Base-by-base conservation (phyloP, 2,888 invertebrate genomes). In the Parthenolecanium corni region DNA sequence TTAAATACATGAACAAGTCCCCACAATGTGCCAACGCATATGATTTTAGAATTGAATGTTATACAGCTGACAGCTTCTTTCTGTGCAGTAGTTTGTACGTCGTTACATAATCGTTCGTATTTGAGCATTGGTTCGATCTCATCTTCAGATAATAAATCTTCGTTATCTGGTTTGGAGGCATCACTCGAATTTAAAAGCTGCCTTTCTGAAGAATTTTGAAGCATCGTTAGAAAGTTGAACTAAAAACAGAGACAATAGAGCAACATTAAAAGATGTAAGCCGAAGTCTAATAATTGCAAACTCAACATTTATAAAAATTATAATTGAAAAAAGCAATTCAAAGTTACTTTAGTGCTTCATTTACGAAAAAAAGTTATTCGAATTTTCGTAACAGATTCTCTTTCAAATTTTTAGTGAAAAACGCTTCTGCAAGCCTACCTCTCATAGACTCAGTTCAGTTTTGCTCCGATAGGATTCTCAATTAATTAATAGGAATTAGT, bases 41-140 rank as follows among this genome's bases (percentile, higher is more conserved):
- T 62, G 71, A 88, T 88, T 78, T 94, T 94, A 9, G 91, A 82
- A 75, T 95, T 93, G 47, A 94, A 90, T 66, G 91, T 89, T 70
- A 94, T 86, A 73, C 93, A 94, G 72, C 90, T 93, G 56, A 91
- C 90, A 68, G 87, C 85, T 74, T 89, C 88, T 71, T 85, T 87
- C 71, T 84, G 79, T 36, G 96, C 76, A 69, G 95, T 92, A 70
- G 82, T 82, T 71, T 84, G 80, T 46, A 95, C 76, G 76, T 93
- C 93, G 76, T 94, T 93, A 36, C 80, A 82, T 73, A 96, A 82
- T 67, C 95, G 80, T 70, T 87, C 82, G 76, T 92, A 96, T 75
- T 94, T 94, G 61, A 96, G 78, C 75, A 89, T 89, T 0, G 96
- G 95, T 71, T 91, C 91, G 64, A 82, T 77, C 71, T 84, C 83